phyloP scores from a whole-genome alignment of 2,888 invertebrate species.

The Acrocyrtus sp. region DNA sequence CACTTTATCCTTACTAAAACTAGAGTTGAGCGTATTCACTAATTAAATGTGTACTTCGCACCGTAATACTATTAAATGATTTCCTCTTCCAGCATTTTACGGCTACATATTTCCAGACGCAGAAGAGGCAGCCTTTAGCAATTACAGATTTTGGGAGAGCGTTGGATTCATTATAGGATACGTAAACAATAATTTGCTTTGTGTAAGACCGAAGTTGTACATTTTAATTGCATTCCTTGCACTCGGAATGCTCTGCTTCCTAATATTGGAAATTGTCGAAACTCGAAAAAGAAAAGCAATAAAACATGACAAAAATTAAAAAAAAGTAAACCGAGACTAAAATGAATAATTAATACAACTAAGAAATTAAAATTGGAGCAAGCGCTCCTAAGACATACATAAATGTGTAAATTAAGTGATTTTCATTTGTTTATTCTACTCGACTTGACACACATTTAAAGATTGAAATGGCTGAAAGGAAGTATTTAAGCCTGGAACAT shows the following conservation, averaged over 20 bases:
- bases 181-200: slow-evolving; percentile 87
- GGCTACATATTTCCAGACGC: slow-evolving; percentile 87
- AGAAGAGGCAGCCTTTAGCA: slow-evolving; percentile 92
- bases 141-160: slow-evolving; percentile 90
- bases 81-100: slow-evolving; percentile 75
- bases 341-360: too few species aligned
- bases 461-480: too few species aligned
- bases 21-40: not conserved
- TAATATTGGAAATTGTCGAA: slow-evolving; percentile 76
- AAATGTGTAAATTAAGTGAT: not conserved
- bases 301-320: too few species aligned
- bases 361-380: too few species aligned
- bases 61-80: slow-evolving; percentile 12
- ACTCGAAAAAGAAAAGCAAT: slow-evolving; percentile 1
- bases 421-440: not conserved
- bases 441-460: not conserved
- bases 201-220: slow-evolving; percentile 86
- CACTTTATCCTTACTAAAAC: not conserved
- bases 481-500: too few species aligned
- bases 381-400: not conserved
- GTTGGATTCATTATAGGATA: slow-evolving; percentile 90
- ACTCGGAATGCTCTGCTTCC: slow-evolving; percentile 80
- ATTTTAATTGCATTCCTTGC: slow-evolving; percentile 82
- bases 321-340: not conserved
- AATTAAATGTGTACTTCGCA: too few species aligned